phyloP scores from a whole-genome alignment of 2,797 vertebrate species.

The Jordanella pulchra region DNA sequence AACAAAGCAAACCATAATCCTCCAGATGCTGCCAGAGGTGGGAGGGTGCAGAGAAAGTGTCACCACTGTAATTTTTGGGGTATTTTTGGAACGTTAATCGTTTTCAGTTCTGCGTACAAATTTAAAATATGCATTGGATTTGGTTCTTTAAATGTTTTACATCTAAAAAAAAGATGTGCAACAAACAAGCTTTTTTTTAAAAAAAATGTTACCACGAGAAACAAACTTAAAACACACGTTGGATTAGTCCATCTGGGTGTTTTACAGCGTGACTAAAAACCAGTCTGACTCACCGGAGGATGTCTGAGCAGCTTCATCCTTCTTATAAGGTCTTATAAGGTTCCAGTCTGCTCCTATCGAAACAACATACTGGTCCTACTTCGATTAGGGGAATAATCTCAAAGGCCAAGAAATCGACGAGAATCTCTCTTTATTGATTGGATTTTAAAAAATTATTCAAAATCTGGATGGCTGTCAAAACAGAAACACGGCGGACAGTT shows the following conservation, averaged over 20 bases:
- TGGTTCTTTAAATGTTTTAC: neutral
- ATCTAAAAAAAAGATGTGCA: slow-evolving; percentile 5
- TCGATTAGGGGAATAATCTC: slow-evolving; percentile 1
- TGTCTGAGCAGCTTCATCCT: slow-evolving; percentile 1
- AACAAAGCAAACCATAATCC: slow-evolving; percentile 50
- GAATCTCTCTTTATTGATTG: neutral
- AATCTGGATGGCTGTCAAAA: neutral
- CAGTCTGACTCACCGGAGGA: slow-evolving; percentile 11
- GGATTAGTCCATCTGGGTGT: slow-evolving; percentile 18
- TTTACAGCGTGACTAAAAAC: slow-evolving; percentile 17
- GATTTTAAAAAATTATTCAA: neutral
- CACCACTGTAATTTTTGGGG: slow-evolving; percentile 4
- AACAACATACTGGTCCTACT: neutral
- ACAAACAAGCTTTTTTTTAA: slow-evolving; percentile 5
- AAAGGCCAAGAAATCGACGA: neutral
- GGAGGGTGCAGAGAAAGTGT: slow-evolving; percentile 27
- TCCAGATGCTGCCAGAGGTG: slow-evolving; percentile 46
- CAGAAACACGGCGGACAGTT: neutral
- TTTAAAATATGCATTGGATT: neutral
- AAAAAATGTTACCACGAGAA: neutral
- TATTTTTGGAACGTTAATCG: slow-evolving; percentile 3
- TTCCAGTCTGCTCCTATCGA: neutral
- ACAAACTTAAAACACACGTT: neutral
- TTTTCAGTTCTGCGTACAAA: slow-evolving; percentile 27
- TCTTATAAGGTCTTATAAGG: neutral